Evolutionary conservation across 2,888 invertebrate species (phyloP), one percentile per base, ranked within the genome.

Genomic region (Mellilla xanthometata): DNA sequence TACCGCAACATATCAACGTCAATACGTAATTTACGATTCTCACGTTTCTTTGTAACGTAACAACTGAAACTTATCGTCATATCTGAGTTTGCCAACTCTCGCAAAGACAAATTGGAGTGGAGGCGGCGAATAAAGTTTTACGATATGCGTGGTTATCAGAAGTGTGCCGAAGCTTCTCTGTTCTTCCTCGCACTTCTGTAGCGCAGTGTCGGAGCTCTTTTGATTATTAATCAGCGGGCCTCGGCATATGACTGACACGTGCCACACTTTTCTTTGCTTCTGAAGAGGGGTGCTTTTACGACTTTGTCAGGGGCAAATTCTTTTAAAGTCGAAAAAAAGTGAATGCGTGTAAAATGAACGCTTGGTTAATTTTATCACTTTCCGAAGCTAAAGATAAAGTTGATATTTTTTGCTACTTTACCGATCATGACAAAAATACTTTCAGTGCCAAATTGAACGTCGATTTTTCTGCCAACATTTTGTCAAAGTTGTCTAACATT

Each of bases 121-220:
- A 75, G 77, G 76, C 72, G 75, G 76, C 76, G 79, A 81, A 81
- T 80, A 84, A 82, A 85, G 79, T 85, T 83, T 81, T 81, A 79
- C 78, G 82, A 81, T 80, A 80, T 76, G 79, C 76, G 72, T 71
- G 76, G 81, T 84, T 84, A 85, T 84, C 82, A 78, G 77, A 66
- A 76, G 72, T 68, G 72, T 65, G 68, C 65, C 68, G 72, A 67
- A 68, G 68, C 62, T 68, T 60, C 58, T 54, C 56, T 58, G 60
- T 59, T 56, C 58, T 48, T 15, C 22, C 38, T 27, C 19, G 19
- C 39, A n/a, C 36, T 36, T 31, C 15, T 32, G 3, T 33, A 15
- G 9, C 8, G 15, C 47, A 48, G 47, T 11, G 31, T 15, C 41
- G 15, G 12, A 48, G 33, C 41, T 48, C 23, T 42, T 31, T 12